These are phyloP conservation scores for Gonioctena quinquepunctata DNA, from an alignment of 1,140 invertebrate genomes.

Conservation along the genomic window DNA sequence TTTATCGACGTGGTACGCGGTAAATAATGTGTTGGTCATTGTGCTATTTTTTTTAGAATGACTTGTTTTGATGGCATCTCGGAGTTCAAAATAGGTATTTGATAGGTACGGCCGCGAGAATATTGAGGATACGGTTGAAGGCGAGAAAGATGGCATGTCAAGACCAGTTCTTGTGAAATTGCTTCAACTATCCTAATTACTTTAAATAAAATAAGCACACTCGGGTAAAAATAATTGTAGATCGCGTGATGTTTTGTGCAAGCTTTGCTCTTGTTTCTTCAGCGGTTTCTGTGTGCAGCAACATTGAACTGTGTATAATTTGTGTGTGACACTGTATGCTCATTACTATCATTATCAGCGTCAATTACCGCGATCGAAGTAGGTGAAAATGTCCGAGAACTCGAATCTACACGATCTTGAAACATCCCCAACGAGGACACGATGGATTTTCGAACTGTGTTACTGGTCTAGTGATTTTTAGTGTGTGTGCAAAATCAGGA, in stretches of 20 bases:
- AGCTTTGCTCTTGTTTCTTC: conserved; percentile 3
- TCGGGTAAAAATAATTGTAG: conserved; percentile 9
- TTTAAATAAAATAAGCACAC: conserved; percentile 8
- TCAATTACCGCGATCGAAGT: not conserved
- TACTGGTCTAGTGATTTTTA: too few relatives aligned
- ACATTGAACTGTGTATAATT: not conserved
- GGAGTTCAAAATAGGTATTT: too few relatives aligned
- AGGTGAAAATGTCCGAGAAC: not conserved
- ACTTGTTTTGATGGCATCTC: too few relatives aligned
- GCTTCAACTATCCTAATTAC: conserved; percentile 3
- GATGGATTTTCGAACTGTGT: too few relatives aligned
- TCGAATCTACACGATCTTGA: not conserved
- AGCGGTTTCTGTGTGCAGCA: not conserved
- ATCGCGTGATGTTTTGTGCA: not conserved
- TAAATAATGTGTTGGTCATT: conserved; percentile 1
- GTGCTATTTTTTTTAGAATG: not conserved
- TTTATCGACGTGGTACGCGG: not conserved
- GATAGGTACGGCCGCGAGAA: too few relatives aligned
- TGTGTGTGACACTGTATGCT: not conserved
- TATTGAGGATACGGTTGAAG: too few relatives aligned
- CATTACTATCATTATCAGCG: not conserved
- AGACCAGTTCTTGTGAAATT: not conserved
- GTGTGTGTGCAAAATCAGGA: not conserved
- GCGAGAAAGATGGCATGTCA: too few relatives aligned
- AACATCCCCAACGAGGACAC: too few relatives aligned